Evolutionary conservation across 2,113 vertebrate species (phyloP).

Genomic region (Nyctereutes procyonoides): DNA sequence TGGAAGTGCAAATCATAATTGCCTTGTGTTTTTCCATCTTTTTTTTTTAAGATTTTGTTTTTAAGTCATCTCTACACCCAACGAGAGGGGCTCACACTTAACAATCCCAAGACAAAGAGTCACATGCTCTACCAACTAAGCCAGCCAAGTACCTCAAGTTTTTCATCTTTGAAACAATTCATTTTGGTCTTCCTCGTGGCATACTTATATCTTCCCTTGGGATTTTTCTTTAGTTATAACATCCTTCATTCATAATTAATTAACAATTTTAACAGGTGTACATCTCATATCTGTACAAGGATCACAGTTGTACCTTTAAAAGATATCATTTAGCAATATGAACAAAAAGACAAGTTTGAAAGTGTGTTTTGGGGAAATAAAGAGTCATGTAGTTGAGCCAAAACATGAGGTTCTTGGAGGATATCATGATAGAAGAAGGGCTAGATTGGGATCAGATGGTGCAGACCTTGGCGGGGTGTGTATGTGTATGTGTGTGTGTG

Average conservation of each 20-base stretch:
- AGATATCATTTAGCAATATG: neutral
- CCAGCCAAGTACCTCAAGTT: neutral
- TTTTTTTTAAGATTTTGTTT: neutral
- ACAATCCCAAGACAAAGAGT: neutral
- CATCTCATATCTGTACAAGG: neutral
- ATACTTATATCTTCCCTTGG: neutral
- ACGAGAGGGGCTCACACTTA: too few species aligned
- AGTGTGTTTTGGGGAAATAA: neutral
- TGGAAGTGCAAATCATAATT: neutral
- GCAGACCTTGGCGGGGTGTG: too few species aligned
- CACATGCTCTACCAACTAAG: neutral
- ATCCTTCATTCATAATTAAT: neutral
- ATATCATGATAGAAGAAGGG: neutral
- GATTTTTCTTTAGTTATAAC: neutral
- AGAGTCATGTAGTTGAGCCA: neutral
- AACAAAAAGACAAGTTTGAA: neutral
- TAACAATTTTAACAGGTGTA: neutral
- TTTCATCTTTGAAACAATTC: neutral
- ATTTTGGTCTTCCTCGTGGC: neutral
- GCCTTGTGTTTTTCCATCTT: neutral
- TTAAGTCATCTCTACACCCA: too few species aligned
- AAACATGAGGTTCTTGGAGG: neutral
- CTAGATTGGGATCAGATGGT: neutral
- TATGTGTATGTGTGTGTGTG: too few species aligned
- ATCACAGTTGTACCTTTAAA: neutral